Percentiles rank a stretch among this genome's conserved stretches.
Conservation (phyloP, 2,113 vertebrate species). For the Pseudopodoces humilis region DNA sequence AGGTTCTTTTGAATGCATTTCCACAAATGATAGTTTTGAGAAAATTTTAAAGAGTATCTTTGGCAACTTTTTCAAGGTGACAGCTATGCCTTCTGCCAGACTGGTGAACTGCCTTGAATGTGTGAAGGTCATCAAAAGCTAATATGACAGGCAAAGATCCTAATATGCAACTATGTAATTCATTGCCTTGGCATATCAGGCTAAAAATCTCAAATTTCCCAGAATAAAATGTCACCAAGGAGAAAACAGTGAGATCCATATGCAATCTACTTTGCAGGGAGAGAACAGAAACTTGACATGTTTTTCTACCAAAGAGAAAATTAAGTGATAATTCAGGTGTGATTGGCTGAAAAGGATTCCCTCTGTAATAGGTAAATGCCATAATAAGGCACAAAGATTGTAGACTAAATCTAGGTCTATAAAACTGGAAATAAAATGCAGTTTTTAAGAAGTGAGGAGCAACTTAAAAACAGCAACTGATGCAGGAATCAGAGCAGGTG, state of each 20-base stretch:
- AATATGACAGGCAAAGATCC: neutral
- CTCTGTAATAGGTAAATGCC: neutral
- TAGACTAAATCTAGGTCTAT: neutral
- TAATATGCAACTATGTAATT: neutral
- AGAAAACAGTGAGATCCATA: neutral
- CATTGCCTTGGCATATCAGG: neutral
- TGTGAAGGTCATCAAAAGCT: neutral
- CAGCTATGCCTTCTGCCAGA: neutral
- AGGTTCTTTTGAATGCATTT: neutral
- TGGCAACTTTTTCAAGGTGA: neutral
- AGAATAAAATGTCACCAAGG: neutral
- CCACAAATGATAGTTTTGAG: neutral
- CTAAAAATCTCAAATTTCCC: neutral
- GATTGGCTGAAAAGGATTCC: neutral
- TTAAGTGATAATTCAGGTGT: neutral
- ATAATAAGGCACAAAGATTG: neutral
- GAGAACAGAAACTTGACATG: neutral
- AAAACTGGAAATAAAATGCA: neutral
- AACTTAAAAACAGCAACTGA: neutral
- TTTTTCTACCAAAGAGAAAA: neutral
- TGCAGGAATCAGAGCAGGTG: neutral
- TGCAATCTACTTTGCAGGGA: neutral
- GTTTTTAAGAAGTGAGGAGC: neutral
- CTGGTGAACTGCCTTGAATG: neutral
- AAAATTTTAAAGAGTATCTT: neutral